These are phyloP conservation scores for Bubo blakistoni DNA, from an alignment of 2,113 vertebrate genomes.

Conservation along the genomic window DNA sequence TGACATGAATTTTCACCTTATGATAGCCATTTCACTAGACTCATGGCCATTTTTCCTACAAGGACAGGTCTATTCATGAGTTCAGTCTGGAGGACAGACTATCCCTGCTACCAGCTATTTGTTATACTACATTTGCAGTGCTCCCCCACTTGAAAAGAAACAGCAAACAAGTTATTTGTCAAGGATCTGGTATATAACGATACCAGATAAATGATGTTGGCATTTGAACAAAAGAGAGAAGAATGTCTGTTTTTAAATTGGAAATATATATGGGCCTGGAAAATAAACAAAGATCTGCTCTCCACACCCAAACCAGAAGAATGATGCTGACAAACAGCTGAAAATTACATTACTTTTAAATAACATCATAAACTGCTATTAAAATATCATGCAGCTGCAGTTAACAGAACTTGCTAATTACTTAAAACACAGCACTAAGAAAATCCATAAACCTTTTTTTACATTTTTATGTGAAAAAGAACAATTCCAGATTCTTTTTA, in stretches of 20 bases:
- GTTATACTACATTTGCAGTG: not conserved
- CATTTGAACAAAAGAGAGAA: not conserved
- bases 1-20: not conserved
- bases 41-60: not conserved
- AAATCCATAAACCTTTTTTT: not conserved
- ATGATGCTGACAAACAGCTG: slow-evolving; percentile 51
- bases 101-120: not conserved
- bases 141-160: not conserved
- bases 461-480: not conserved
- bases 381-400: slow-evolving; percentile 43
- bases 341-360: slow-evolving; percentile 24
- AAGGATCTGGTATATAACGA: not conserved
- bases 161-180: not conserved
- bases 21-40: not conserved
- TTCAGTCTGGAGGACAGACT: not conserved
- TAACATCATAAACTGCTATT: slow-evolving; percentile 22
- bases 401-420: not conserved
- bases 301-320: slow-evolving; percentile 62
- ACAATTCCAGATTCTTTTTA: not conserved
- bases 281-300: slow-evolving; percentile 71
- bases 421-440: not conserved
- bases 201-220: not conserved
- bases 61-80: not conserved
- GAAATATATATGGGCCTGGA: slow-evolving; percentile 46
- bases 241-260: slow-evolving; percentile 52